Evolutionary conservation across 2,888 invertebrate genomes (phyloP).

Genomic region (Rhagonycha fulva): DNA sequence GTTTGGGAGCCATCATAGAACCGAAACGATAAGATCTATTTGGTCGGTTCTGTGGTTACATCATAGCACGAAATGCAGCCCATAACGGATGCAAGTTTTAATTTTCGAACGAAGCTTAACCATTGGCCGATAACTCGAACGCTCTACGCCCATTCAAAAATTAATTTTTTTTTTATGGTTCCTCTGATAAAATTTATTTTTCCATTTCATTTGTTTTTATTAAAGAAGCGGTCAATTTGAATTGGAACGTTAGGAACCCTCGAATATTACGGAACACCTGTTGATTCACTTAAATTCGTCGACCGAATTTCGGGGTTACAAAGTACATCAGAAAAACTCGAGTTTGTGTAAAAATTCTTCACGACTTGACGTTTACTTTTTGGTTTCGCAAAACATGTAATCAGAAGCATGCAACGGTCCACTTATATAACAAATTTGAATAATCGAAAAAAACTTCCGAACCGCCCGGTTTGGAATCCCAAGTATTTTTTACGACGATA

Average conservation of each 20-base stretch:
- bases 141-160: slow-evolving; percentile 13
- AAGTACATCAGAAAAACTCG: not conserved
- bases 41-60: slow-evolving; percentile 4
- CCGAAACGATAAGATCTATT: slow-evolving; percentile 8
- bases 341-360: not conserved
- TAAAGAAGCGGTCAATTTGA: not conserved
- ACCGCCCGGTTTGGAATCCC: not conserved
- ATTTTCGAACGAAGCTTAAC: not conserved
- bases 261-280: not conserved
- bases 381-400: not conserved
- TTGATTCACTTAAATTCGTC: not conserved
- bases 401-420: not conserved
- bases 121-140: slow-evolving; percentile 15
- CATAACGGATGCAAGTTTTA: slow-evolving; percentile 13
- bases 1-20: slow-evolving; percentile 1
- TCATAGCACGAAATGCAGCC: slow-evolving; percentile 4
- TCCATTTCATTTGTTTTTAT: not conserved
- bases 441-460: not conserved
- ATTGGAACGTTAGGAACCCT: not conserved
- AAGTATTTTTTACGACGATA: too few species aligned
- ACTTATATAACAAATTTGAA: not conserved
- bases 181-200: not conserved
- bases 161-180: slow-evolving; percentile 12
- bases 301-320: not conserved
- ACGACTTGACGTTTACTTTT: not conserved